These are phyloP conservation scores for Galerucella pusilla DNA, from an alignment of 2,888 invertebrate species.

Conservation along the genomic window DNA sequence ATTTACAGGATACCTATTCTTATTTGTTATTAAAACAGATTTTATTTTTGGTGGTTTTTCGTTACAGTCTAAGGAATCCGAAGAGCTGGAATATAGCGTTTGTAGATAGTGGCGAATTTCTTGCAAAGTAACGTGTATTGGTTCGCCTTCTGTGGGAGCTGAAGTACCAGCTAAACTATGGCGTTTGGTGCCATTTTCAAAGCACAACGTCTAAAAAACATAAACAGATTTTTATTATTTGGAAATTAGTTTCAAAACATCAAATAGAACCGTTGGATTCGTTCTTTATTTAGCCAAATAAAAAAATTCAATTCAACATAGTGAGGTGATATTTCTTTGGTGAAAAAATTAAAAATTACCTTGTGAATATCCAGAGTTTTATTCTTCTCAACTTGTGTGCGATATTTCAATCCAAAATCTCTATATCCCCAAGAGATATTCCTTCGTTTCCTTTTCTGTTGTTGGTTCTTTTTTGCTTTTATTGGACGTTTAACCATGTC, in stretches of 20 bases:
- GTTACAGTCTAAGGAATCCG: constrained; percentile 72
- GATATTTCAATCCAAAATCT: constrained; percentile 53
- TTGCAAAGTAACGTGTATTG: constrained; percentile 85
- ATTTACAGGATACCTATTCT: constrained; percentile 53
- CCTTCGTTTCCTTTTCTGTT: constrained; percentile 51
- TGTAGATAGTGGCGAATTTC: constrained; percentile 87
- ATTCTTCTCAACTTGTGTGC: constrained; percentile 46
- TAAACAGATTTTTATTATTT: constrained; percentile 35
- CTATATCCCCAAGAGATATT: constrained; percentile 67
- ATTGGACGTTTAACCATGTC: constrained; percentile 78
- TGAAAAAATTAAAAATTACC: constrained; percentile 37
- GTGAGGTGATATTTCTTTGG: neutral
- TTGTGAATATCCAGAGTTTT: constrained; percentile 46
- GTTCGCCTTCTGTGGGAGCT: constrained; percentile 72
- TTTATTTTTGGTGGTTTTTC: constrained; percentile 59
- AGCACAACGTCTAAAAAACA: constrained; percentile 58
- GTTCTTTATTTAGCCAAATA: too few species aligned
- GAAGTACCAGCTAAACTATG: constrained; percentile 77
- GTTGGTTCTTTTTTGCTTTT: constrained; percentile 62
- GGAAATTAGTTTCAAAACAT: neutral
- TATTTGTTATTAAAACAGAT: constrained; percentile 53
- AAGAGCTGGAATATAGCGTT: constrained; percentile 82
- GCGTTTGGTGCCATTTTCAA: constrained; percentile 67
- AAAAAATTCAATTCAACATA: neutral
- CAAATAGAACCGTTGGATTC: neutral